Conservation (phyloP, 2,888 invertebrate species). For the Hydraecia micacea region DNA sequence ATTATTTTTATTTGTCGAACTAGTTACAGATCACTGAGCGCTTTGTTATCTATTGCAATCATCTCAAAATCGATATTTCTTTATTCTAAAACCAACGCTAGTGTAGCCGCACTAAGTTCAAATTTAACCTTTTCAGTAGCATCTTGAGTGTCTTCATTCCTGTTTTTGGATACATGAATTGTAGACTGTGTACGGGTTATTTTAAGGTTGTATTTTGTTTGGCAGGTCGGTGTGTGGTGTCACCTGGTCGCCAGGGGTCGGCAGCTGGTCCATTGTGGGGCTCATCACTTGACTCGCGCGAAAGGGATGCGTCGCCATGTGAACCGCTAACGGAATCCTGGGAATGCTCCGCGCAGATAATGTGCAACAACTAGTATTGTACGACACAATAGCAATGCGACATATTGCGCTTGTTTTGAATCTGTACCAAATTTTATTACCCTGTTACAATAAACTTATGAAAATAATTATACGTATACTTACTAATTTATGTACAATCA, state of each 20-base stretch:
- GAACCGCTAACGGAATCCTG: constrained; percentile 86
- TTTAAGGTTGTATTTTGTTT: constrained; percentile 69
- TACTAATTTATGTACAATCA: constrained; percentile 29
- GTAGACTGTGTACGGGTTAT: constrained; percentile 33
- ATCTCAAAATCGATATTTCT: constrained; percentile 70
- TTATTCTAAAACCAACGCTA: constrained; percentile 73
- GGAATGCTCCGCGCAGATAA: constrained; percentile 82
- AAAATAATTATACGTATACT: constrained; percentile 39
- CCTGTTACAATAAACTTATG: constrained; percentile 44
- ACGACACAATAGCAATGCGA: constrained; percentile 81
- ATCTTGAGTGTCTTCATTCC: constrained; percentile 70
- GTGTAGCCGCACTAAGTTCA: constrained; percentile 71
- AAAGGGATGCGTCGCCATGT: constrained; percentile 88
- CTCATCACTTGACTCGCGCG: constrained; percentile 88
- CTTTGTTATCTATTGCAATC: constrained; percentile 85
- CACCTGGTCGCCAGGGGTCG: constrained; percentile 85
- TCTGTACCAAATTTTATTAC: constrained; percentile 46
- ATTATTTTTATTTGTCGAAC: constrained; percentile 83
- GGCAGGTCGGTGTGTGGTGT: constrained; percentile 66
- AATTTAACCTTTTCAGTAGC: constrained; percentile 71
- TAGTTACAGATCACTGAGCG: constrained; percentile 86
- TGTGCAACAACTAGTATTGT: constrained; percentile 61
- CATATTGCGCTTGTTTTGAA: constrained; percentile 66
- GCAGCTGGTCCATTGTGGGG: constrained; percentile 84
- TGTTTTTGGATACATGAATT: constrained; percentile 28